Evolutionary conservation across 1,140 invertebrate species (phyloP), one percentile per base, ranked within the genome.

Genomic region (Cotesia glomerata): DNA sequence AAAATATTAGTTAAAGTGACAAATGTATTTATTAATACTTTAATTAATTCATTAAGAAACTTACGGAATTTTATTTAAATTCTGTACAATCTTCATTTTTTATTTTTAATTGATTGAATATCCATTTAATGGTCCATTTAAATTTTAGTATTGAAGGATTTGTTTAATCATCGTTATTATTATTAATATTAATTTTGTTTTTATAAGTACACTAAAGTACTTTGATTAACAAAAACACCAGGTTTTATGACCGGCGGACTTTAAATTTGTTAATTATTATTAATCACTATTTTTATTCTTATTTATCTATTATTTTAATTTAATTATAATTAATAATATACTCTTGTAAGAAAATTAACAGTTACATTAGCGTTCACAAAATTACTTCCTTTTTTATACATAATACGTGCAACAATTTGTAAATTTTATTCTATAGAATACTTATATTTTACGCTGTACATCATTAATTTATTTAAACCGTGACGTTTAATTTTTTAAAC

Each of bases 61-160:
- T 26, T 54, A 35, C 18, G 26, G 45, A 67, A 56, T 52, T 39
- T 69, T 32, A 32, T 66, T 69, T 61, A 7, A 68, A 34, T 68
- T 34, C 51, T 68, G 66, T 68, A 56, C 66, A 68, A 34, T 56
- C 14, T 35, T 49, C 16, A 13, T 14, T 65, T 13, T 56, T 68
- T 13, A 5, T 59, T 59, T 18, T 59, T 32, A 18, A 32, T 32
- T n/a, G 1, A 68, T 68, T 16, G 36, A 34, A 35, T 39, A 58
- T 58, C n/a, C 52, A 58, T 54, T 45, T 36, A 34, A 62, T 63
- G 45, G 62, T 67, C 34, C 62, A 64, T 64, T 64, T 35, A 52
- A 26, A 69, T 35, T 69, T 63, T 45, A 35, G 45, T 45, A 34
- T 35, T 49, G 34, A 73, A 51, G 16, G 32, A 49, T 16, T 61